Evolutionary conservation across 2,888 invertebrate genomes (phyloP).

Genomic region (Gastracanthus pulcherrimus): DNA sequence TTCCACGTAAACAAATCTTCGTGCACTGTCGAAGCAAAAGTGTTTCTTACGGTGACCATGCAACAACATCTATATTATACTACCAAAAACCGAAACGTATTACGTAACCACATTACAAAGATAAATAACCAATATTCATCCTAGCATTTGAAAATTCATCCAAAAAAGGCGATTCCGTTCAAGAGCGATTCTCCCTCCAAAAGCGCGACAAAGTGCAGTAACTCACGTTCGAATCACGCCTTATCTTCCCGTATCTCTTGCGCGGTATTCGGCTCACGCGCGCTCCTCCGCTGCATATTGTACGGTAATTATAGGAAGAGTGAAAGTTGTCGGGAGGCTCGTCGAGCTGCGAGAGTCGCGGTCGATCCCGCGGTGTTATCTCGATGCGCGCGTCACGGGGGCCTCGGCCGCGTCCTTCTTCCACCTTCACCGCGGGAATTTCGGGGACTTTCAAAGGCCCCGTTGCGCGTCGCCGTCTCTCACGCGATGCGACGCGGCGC

Average conservation of each 20-base stretch:
- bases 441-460: slow-evolving; percentile 2
- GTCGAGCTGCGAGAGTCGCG: background rate
- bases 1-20: too few relatives aligned
- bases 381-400: background rate
- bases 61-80: too few relatives aligned
- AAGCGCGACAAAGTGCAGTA: too few relatives aligned
- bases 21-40: too few relatives aligned
- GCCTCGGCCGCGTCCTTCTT: background rate
- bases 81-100: too few relatives aligned
- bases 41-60: too few relatives aligned
- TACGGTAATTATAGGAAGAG: slow-evolving; percentile 16
- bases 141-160: too few relatives aligned
- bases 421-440: slow-evolving; percentile 21
- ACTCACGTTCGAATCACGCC: background rate
- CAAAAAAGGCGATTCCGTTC: too few relatives aligned
- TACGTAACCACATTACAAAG: too few relatives aligned
- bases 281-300: slow-evolving; percentile 38
- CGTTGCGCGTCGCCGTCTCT: background rate
- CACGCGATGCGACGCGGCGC: background rate
- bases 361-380: too few relatives aligned
- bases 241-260: background rate
- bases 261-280: background rate
- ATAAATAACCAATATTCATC: too few relatives aligned
- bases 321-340: slow-evolving; percentile 32
- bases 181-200: too few relatives aligned